Percentiles rank a stretch among this genome's conserved stretches.
Conservation (phyloP, 2,797 vertebrate species). For the Pseudocheirus occidentalis region DNA sequence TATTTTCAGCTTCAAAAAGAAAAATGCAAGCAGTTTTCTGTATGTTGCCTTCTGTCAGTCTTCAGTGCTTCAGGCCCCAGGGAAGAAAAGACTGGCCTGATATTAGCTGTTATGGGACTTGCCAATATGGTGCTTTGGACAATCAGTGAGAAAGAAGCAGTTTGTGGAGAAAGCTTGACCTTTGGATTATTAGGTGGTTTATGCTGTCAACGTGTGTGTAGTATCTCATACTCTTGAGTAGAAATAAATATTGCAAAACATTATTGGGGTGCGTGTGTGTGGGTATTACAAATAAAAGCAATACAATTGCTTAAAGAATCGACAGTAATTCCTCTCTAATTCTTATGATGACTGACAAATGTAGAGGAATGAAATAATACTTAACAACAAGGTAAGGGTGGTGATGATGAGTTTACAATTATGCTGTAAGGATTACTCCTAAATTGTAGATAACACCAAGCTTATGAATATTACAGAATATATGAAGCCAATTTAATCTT, state of each 20-base stretch:
- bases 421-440: slow-evolving; percentile 48
- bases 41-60: slow-evolving; percentile 27
- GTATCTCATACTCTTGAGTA: slow-evolving; percentile 2
- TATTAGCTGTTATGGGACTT: slow-evolving; percentile 21
- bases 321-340: slow-evolving; percentile 53
- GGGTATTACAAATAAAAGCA: slow-evolving; percentile 44
- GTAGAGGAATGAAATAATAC: slow-evolving; percentile 53
- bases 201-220: slow-evolving; percentile 33
- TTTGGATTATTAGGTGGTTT: slow-evolving; percentile 51
- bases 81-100: slow-evolving; percentile 42
- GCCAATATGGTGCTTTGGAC: slow-evolving; percentile 38
- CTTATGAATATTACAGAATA: slow-evolving; percentile 71
- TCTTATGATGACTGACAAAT: slow-evolving; percentile 54
- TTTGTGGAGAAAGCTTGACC: slow-evolving; percentile 28
- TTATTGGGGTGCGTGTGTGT: neutral
- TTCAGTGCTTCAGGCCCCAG: slow-evolving; percentile 14
- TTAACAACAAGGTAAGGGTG: neutral
- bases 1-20: slow-evolving; percentile 50
- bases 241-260: slow-evolving; percentile 40
- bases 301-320: slow-evolving; percentile 28
- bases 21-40: slow-evolving; percentile 23
- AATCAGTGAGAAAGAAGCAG: slow-evolving; percentile 50
- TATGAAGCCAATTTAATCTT: slow-evolving; percentile 78
- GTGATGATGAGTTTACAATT: slow-evolving; percentile 48
- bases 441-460: slow-evolving; percentile 55